These are phyloP conservation scores for Bombus breviceps DNA, from an alignment of 1,140 invertebrate genomes.

Conservation along the genomic window DNA sequence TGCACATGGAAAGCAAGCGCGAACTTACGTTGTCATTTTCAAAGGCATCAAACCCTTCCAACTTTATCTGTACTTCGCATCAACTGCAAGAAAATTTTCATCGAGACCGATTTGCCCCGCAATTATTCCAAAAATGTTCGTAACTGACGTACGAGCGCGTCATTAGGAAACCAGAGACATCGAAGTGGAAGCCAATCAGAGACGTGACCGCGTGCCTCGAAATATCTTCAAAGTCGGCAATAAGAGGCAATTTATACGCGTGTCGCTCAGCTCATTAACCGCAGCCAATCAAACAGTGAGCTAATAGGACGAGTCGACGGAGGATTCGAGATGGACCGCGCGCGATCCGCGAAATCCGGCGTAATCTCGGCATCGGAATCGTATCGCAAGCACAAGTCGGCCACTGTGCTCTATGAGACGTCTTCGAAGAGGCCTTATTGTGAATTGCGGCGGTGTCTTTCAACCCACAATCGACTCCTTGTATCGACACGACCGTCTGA, in stretches of 20 bases:
- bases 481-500: slow-evolving; percentile 73
- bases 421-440: slow-evolving; percentile 64
- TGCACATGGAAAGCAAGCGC: too few relatives aligned
- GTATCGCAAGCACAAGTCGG: slow-evolving; percentile 77
- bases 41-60: too few relatives aligned
- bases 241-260: slow-evolving; percentile 80
- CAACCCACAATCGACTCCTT: slow-evolving; percentile 78
- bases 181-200: neutral
- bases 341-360: slow-evolving; percentile 71
- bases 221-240: slow-evolving; percentile 80
- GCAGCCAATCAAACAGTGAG: slow-evolving; percentile 80
- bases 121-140: neutral
- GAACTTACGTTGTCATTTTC: too few relatives aligned
- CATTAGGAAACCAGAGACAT: neutral
- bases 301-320: slow-evolving; percentile 76
- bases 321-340: slow-evolving; percentile 55
- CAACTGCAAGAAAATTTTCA: neutral
- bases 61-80: neutral
- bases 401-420: slow-evolving; percentile 74
- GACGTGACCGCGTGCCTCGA: slow-evolving; percentile 65
- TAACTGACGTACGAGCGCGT: neutral
- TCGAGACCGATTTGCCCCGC: too few relatives aligned
- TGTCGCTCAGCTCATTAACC: slow-evolving; percentile 81
- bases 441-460: slow-evolving; percentile 76
- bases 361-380: slow-evolving; percentile 80